Conservation (phyloP, 2,888 invertebrate species). For the Scotopteryx bipunctaria region DNA sequence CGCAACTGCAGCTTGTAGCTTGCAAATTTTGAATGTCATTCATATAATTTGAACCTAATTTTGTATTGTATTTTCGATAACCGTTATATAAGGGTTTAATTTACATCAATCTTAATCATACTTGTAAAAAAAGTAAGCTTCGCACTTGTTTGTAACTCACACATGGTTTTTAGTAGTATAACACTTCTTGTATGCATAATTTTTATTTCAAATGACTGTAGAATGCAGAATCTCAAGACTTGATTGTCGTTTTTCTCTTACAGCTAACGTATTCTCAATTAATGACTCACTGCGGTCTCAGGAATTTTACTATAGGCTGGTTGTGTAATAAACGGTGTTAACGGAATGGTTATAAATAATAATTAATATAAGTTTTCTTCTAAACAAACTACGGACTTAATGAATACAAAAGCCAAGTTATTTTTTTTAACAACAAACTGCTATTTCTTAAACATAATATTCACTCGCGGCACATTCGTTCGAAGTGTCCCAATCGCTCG, state of each 20-base stretch:
- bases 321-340: constrained; percentile 9
- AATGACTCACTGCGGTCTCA: constrained; percentile 19
- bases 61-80: constrained; percentile 8
- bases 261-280: constrained; percentile 12
- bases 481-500: constrained; percentile 20
- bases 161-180: neutral
- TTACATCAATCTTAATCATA: neutral
- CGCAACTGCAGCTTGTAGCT: constrained; percentile 26
- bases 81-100: neutral
- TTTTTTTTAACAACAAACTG: too few relatives aligned
- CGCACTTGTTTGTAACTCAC: neutral
- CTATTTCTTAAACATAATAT: neutral
- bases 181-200: neutral
- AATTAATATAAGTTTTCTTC: too few relatives aligned
- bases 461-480: constrained; percentile 6
- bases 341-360: constrained; percentile 1
- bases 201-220: too few relatives aligned
- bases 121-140: too few relatives aligned
- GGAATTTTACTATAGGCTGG: constrained; percentile 12
- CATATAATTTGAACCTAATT: neutral
- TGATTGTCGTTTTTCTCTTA: constrained; percentile 6
- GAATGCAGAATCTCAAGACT: neutral
- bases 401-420: too few relatives aligned
- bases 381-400: too few relatives aligned
- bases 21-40: constrained; percentile 27